Conservation (phyloP, 2,113 vertebrate species). For the Anarhynchus alexandrinus region DNA sequence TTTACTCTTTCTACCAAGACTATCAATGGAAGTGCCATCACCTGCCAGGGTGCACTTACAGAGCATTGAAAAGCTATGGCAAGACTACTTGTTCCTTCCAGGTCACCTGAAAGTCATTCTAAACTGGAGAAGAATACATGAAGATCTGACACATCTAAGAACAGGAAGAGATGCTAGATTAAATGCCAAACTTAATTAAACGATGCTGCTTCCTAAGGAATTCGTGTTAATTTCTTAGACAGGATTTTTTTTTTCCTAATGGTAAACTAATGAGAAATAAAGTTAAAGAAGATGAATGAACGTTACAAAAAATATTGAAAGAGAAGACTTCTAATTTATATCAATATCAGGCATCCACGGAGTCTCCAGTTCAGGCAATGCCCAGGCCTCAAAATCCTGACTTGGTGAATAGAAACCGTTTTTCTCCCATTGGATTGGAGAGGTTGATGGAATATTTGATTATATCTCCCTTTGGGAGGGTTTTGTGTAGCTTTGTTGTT, state of each 20-base stretch:
- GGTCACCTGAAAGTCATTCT: not conserved
- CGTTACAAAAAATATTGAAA: not conserved
- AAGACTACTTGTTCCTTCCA: not conserved
- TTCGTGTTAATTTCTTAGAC: not conserved
- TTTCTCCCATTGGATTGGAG: not conserved
- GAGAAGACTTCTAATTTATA: not conserved
- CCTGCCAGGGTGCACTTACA: not conserved
- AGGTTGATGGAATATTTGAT: not conserved
- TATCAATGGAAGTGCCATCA: not conserved
- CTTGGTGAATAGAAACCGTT: not conserved
- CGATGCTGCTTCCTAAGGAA: not conserved
- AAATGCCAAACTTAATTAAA: not conserved
- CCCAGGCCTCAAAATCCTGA: not conserved
- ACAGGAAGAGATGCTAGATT: not conserved
- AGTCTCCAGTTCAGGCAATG: not conserved
- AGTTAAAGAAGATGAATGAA: not conserved
- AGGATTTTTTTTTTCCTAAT: not conserved
- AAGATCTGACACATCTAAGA: not conserved
- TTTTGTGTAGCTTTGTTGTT: not conserved
- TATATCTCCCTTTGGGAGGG: not conserved
- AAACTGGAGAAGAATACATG: not conserved
- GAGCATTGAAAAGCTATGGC: not conserved
- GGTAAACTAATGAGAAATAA: not conserved
- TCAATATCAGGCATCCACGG: not conserved
- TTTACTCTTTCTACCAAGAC: not conserved